Base-by-base conservation (phyloP, 2,113 vertebrate species). In the Romanogobio albipinnatus region DNA sequence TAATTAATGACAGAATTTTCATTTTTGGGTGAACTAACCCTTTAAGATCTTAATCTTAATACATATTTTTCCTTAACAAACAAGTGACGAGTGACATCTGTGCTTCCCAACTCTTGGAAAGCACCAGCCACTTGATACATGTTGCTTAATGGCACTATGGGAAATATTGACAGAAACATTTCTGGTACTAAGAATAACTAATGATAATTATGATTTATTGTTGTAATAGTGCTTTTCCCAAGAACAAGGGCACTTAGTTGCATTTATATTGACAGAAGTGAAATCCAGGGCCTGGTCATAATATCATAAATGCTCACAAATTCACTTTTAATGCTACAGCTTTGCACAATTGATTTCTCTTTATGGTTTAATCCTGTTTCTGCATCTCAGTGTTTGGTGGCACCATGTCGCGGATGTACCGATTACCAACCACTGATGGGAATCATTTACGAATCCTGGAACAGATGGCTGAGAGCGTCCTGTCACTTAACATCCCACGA, bases 321-420 rank as follows among this genome's bases (percentile, higher is more conserved):
- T 62, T 47, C 36, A 24, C 24, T 79, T 79, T 79, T 45, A 79
- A 43, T 19, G 39, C 58, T 26, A 11, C 47, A 17, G 49, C 22
- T 8, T 71, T 49, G 33, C 47, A 71, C 66, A 26, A 51, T 83
- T 56, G 29, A 51, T 71, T 64, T 82, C 1, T 66, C 19, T n/a
- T 33, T n/a, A 58, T 17, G 13, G 14, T 19, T 83, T 62, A 13
- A 68, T 68, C 62, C 1, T 75, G n/a, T 70, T 17, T 62, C 1
- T 78, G 49, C 83, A 33, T 74, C 26, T 70, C 83, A 99, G 98
- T 97, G 91, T 99, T 99, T 9, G 98, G 98, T 0, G 98, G 98
- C 0, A 98, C 97, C 81, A 98, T 99, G 96, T 98, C 96, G 77
- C 94, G 98, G 84, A 99, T 98, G 97, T 99, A 99, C 89, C 97